Evolutionary conservation across 2,797 vertebrate genomes (phyloP), one percentile per base, ranked within the genome.

Genomic region (Sebastes matsubarae): DNA sequence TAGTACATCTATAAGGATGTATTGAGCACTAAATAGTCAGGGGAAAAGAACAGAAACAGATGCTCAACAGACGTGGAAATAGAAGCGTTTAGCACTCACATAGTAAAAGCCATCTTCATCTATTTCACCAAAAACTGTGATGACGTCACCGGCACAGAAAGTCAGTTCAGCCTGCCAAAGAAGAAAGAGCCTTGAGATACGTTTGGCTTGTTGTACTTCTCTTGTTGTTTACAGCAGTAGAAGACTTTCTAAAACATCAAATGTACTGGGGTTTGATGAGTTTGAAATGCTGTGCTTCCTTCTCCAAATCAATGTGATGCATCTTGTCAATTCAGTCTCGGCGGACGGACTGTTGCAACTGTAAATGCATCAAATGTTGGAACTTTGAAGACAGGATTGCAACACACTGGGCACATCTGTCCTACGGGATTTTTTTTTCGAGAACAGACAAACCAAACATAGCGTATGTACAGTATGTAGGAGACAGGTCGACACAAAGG

Each of bases 71-170:
- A 61, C 60, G 12, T n/a, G 50, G 60, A 69, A 67, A 52, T n/a
- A 42, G 10, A 50, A 78, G 52, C 22, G 5, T 60, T 30, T 5
- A 11, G 70, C 85, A 97, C 98, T 99, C 90, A 99, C 98, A 2
- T 98, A 99, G 85, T 99, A 98, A 96, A 99, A 99, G 22, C 98
- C 98, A 74, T 99, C 98, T 95, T 99, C 98, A 81, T 99, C 98
- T 3, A 99, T 99, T 91, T 99, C 98, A 34, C 97, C 98, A 46
- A 98, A 98, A 82, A 99, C 98, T 0, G 94, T 97, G 82, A 99
- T 97, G 79, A 99, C 98, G 80, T 99, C 98, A 63, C 98, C 98
- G 0, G 98, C 98, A 93, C 98, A 99, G 93, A 99, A 99, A 0
- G 98, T 99, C 92, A 99, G 93, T 88, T 99, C 98, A 1, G 97